Evolutionary conservation across 2,888 invertebrate species (phyloP).

Genomic region (Choristoneura rosaceana): DNA sequence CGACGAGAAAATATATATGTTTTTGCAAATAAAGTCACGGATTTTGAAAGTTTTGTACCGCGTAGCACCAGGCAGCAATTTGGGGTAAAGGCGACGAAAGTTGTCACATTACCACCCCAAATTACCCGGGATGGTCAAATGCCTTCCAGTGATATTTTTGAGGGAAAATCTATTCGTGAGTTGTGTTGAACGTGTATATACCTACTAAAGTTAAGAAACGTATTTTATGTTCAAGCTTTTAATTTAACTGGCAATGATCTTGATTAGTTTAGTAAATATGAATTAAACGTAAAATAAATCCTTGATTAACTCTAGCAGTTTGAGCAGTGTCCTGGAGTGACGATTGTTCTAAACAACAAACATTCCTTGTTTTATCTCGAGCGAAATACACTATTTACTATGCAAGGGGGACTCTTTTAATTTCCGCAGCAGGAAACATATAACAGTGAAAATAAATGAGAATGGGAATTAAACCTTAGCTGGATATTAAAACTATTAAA

Average conservation of each 20-base stretch:
- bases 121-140: constrained; percentile 59
- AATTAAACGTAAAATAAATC: background rate
- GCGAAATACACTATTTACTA: constrained; percentile 50
- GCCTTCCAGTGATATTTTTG: constrained; percentile 51
- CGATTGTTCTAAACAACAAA: constrained; percentile 35
- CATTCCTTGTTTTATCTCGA: constrained; percentile 45
- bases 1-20: no score
- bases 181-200: constrained; percentile 31
- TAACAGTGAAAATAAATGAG: constrained; percentile 45
- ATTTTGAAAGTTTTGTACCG: constrained; percentile 40
- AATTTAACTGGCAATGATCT: no score
- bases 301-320: background rate
- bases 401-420: constrained; percentile 56
- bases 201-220: no score
- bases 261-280: no score
- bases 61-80: constrained; percentile 51
- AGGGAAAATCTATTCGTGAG: constrained; percentile 52
- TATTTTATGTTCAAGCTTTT: no score
- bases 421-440: constrained; percentile 56
- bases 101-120: constrained; percentile 59
- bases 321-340: background rate
- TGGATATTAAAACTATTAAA: constrained; percentile 29
- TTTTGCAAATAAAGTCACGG: constrained; percentile 3
- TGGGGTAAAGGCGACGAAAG: constrained; percentile 56
- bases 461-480: constrained; percentile 32